Evolutionary conservation across 2,113 vertebrate species (phyloP).

Genomic region (Tylochromis polylepis): DNA sequence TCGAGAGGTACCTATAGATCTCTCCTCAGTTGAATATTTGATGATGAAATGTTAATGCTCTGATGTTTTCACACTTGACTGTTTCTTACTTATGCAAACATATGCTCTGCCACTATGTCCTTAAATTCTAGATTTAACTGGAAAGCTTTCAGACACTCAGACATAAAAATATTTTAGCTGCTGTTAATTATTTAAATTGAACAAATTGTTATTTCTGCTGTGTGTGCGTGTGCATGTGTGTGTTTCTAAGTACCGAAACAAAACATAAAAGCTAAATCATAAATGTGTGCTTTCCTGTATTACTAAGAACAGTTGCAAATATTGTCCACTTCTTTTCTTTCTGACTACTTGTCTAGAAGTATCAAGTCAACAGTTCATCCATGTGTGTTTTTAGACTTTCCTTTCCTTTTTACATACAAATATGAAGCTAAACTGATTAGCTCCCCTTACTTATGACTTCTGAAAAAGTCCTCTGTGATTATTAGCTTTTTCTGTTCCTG

Average conservation of each 20-base stretch:
- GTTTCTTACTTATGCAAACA: background rate
- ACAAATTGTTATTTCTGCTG: background rate
- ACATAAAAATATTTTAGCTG: background rate
- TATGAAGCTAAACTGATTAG: background rate
- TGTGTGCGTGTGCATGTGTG: background rate
- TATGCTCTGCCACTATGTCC: background rate
- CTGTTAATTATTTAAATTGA: background rate
- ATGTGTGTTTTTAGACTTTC: background rate
- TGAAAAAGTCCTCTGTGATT: background rate
- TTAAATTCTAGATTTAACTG: background rate
- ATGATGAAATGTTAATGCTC: background rate
- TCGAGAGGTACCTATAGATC: background rate
- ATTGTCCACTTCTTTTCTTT: background rate
- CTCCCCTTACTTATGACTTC: background rate
- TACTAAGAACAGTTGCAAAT: background rate
- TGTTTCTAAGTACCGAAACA: background rate
- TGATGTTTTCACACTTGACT: background rate
- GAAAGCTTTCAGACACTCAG: background rate
- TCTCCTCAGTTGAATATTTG: background rate
- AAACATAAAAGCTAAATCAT: background rate
- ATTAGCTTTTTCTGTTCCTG: background rate
- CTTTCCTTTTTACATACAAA: background rate
- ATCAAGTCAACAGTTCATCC: background rate
- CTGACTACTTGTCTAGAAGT: background rate
- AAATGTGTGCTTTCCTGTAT: background rate